Conservation (phyloP, 2,888 invertebrate genomes). For the Tipula helvola region DNA sequence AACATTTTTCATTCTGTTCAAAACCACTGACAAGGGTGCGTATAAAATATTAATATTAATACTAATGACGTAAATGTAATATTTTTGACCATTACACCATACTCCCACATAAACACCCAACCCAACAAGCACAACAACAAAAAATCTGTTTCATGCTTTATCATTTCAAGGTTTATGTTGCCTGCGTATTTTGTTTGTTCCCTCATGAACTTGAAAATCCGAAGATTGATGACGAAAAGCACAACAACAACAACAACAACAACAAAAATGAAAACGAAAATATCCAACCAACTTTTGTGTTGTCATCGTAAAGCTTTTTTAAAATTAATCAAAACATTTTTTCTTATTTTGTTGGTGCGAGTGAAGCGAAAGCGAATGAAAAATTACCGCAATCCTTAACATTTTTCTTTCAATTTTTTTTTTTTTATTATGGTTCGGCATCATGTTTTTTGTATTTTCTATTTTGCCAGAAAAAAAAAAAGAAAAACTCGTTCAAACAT, state of each 20-base stretch:
- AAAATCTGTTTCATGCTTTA: background rate
- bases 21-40: background rate
- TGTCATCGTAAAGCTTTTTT: background rate
- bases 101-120: background rate
- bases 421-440: background rate
- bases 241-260: background rate
- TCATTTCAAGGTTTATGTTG: background rate
- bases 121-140: background rate
- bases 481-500: background rate
- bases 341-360: background rate
- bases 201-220: background rate
- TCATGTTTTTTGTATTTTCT: background rate
- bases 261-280: background rate
- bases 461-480: background rate
- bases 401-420: background rate
- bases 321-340: background rate
- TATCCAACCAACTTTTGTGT: background rate
- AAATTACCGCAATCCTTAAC: background rate
- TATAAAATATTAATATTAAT: background rate
- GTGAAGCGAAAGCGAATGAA: background rate
- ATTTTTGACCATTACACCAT: background rate
- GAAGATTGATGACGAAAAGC: background rate
- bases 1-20: background rate
- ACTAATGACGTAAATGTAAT: background rate
- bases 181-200: background rate